Conservation (phyloP, 2,797 vertebrate genomes). For the Gadopsis marmoratus region DNA sequence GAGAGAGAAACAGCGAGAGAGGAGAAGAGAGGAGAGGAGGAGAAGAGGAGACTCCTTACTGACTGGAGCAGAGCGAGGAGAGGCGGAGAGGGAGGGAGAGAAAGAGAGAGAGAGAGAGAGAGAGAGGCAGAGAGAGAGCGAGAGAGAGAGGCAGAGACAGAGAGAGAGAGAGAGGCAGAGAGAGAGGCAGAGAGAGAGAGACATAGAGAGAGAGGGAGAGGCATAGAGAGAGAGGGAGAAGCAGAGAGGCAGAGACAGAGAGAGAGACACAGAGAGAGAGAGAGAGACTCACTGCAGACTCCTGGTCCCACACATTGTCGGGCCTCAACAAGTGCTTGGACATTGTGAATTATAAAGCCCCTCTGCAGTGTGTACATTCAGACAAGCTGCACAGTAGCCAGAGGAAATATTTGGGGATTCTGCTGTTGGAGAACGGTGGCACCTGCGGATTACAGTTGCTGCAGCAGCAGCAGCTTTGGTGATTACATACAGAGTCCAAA, state of each 20-base stretch:
- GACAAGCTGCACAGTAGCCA: neutral
- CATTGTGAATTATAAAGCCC: neutral
- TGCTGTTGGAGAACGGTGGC: neutral
- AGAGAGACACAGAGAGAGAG: slow-evolving; percentile 5
- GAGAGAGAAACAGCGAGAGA: slow-evolving; percentile 16
- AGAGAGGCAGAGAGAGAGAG: too few species aligned
- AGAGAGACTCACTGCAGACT: slow-evolving; percentile 42
- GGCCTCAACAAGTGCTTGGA: neutral
- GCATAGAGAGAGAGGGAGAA: neutral
- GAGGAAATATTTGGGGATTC: neutral
- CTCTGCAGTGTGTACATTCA: neutral
- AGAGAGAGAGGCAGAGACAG: too few species aligned
- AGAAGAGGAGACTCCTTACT: too few species aligned
- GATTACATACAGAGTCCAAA: neutral
- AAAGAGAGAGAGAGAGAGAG: neutral
- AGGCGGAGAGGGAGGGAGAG: neutral
- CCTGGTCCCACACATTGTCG: slow-evolving; percentile 8
- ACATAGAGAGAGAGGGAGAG: too few species aligned
- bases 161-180: too few species aligned
- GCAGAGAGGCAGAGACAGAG: slow-evolving; percentile 1
- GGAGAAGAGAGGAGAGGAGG: too few species aligned
- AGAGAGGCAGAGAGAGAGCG: slow-evolving; percentile 17
- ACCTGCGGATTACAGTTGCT: slow-evolving; percentile 5
- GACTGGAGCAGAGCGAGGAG: slow-evolving; percentile 25
- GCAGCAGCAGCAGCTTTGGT: neutral